phyloP scores from a whole-genome alignment of 2,888 invertebrate genomes.

The Trichopria drosophilae region DNA sequence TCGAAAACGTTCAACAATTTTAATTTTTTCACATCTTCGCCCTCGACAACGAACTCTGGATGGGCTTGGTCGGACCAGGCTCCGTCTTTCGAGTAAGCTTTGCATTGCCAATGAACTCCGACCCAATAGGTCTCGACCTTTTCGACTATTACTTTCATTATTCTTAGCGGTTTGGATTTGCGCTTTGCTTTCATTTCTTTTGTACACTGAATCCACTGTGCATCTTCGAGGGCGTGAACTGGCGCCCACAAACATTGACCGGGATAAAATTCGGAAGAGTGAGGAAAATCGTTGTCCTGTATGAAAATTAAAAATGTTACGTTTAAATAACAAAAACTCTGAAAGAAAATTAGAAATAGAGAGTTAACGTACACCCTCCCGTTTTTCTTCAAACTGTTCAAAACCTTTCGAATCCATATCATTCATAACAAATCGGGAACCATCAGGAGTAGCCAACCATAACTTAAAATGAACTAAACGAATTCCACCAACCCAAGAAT shows the following conservation, averaged over 20 bases:
- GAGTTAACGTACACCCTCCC: conserved; percentile 61
- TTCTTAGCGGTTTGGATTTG: conserved; percentile 56
- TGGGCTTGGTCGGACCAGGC: conserved; percentile 67
- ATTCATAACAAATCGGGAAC: conserved; percentile 67
- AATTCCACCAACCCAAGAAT: conserved; percentile 88
- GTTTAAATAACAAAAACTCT: background rate
- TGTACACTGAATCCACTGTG: conserved; percentile 78
- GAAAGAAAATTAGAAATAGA: conserved; percentile 1
- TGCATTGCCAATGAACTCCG: conserved; percentile 86
- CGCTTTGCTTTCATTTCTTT: conserved; percentile 69
- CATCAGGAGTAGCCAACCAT: conserved; percentile 68
- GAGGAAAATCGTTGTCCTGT: conserved; percentile 64
- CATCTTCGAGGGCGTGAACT: conserved; percentile 73
- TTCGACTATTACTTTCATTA: conserved; percentile 71
- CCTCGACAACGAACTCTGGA: conserved; percentile 69
- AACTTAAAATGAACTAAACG: conserved; percentile 71
- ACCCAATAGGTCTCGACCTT: conserved; percentile 79
- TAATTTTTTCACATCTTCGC: conserved; percentile 79
- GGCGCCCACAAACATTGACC: conserved; percentile 76
- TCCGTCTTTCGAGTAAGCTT: conserved; percentile 67
- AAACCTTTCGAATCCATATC: conserved; percentile 72
- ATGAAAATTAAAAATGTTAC: conserved; percentile 31
- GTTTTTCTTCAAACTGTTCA: conserved; percentile 72
- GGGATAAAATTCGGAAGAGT: conserved; percentile 67
- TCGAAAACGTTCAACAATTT: conserved; percentile 85